Base-by-base conservation (phyloP, 2,888 invertebrate genomes). In the Noctua pronuba region DNA sequence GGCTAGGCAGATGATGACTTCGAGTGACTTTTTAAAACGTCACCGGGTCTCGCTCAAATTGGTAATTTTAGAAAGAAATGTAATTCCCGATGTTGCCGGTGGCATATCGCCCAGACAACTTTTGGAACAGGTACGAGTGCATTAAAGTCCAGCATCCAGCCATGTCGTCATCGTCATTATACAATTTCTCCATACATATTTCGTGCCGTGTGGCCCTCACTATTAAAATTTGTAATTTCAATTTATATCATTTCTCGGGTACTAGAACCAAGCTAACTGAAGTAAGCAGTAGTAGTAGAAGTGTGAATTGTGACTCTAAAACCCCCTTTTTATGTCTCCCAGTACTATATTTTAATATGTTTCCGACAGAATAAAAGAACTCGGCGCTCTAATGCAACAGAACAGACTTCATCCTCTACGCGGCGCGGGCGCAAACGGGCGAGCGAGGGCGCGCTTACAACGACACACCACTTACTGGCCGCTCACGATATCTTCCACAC, bases 401-500 rank as follows among this genome's bases (percentile, higher is more conserved):
- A 99, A 99, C 92, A 97, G 98, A 74, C 92, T 99, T 83, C 97
- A 98, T 8, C 99, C 99, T 0, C 92, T 98, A 0, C 98, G 98
- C 88, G 95, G 95, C 0, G 90, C 97, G 1, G 97, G 97, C n/a
- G 96, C 97, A 0, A 96, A 98, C 41, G 97, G 97, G 11, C 97
- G 97, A 87, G 97, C 98, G 87, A 97, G 98, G 70, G 96, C 97
- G 0, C 97, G 98, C 66, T 93, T 99, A 18, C 98, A 98, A 86
- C 96, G 99, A 44, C 98, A 98, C 89, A 98, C 99, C 0, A 98
- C 98, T 75, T 99, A 98, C 94, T 98, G 98, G 97, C 98, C 99
- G 0, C 97, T 99, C 84, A 99, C 99, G 0, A 98, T 99, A 84
- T 98, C 98, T 38, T 98, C 98, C 7, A 99, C 99, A 0, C 97